Percentiles rank a stretch among this genome's conserved stretches.
Conservation (phyloP, 2,113 vertebrate species). For the Dendropsophus ebraccatus region DNA sequence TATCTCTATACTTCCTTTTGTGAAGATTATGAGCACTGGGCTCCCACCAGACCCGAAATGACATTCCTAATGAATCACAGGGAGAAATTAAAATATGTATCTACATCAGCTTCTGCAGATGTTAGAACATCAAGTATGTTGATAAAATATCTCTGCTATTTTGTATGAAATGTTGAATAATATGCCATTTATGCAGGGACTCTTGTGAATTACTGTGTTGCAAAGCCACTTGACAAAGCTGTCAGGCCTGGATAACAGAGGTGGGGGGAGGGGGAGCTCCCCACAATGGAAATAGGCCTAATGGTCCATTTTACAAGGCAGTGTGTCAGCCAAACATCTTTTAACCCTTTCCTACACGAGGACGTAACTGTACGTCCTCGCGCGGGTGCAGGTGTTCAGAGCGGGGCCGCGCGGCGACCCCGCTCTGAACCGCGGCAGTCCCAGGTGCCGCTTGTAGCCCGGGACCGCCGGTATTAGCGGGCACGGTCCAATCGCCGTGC, state of each 20-base stretch:
- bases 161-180: constrained; percentile 4
- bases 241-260: neutral
- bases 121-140: constrained; percentile 24
- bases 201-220: constrained; percentile 3
- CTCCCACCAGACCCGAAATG: constrained; percentile 62
- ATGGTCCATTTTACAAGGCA: neutral
- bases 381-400: too few species aligned
- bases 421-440: too few species aligned
- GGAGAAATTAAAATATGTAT: constrained; percentile 45
- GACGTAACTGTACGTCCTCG: too few species aligned
- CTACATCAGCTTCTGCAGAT: constrained; percentile 43
- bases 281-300: neutral
- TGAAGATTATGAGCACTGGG: constrained; percentile 51
- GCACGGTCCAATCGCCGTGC: too few species aligned
- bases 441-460: too few species aligned
- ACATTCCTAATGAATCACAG: constrained; percentile 60
- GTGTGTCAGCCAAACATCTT: neutral
- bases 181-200: constrained; percentile 2
- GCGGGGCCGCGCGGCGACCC: too few species aligned
- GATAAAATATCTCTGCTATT: constrained; percentile 20
- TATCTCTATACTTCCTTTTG: constrained; percentile 58
- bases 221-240: neutral
- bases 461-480: too few species aligned
- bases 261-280: too few species aligned
- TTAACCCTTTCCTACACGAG: too few species aligned